Evolutionary conservation across 2,888 invertebrate species (phyloP).

Genomic region (Drosophila mettleri): DNA sequence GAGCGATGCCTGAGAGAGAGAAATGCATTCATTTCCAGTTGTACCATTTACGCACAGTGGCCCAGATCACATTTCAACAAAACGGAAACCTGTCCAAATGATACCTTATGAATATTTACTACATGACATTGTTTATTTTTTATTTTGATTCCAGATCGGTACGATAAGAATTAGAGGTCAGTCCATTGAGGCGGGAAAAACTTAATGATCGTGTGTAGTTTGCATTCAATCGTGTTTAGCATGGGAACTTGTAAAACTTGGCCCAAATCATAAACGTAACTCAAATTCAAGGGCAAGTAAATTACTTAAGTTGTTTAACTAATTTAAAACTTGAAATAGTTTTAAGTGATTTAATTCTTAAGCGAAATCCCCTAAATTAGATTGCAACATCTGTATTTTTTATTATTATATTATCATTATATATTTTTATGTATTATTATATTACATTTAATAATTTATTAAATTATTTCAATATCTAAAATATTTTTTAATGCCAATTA

Average conservation of each 20-base stretch:
- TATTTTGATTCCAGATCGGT: constrained; percentile 23
- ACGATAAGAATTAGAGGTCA: constrained; percentile 46
- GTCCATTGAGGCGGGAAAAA: constrained; percentile 26
- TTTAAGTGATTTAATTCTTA: neutral
- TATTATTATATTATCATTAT: neutral
- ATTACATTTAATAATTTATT: no score
- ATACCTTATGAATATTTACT: constrained; percentile 18
- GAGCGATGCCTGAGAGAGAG: constrained; percentile 33
- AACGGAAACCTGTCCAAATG: constrained; percentile 7
- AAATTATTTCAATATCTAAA: no score
- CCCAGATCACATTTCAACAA: neutral
- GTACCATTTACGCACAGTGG: constrained; percentile 33
- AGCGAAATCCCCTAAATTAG: neutral
- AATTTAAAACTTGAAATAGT: neutral
- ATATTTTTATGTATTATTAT: neutral
- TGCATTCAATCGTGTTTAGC: constrained; percentile 52
- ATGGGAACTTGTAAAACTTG: constrained; percentile 45
- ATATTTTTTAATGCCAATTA: no score
- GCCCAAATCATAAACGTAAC: constrained; percentile 18
- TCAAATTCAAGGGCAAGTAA: constrained; percentile 26
- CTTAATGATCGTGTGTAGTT: constrained; percentile 40
- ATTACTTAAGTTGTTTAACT: constrained; percentile 5
- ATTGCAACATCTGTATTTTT: neutral
- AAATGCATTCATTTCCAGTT: constrained; percentile 46
- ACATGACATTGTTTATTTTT: constrained; percentile 7